Base-by-base conservation (phyloP, 2,797 vertebrate species). In the Bradypodion pumilum region DNA sequence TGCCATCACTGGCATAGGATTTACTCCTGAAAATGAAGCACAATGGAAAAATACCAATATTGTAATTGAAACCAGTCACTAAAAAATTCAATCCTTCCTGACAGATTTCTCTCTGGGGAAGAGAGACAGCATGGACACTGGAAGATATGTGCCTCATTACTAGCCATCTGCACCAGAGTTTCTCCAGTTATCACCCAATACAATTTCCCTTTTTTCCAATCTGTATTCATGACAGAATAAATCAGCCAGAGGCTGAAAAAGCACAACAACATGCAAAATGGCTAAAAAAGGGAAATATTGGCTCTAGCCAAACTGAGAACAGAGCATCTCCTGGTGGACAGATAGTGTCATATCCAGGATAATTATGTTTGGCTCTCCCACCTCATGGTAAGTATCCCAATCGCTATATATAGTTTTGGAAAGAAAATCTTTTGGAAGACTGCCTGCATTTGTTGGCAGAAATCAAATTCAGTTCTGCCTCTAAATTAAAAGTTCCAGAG, bases 321-420 rank as follows among this genome's bases (percentile, higher is more conserved):
- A 75, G 35, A 75, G 40, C 62, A 83, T 73, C 73, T 56, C 81
- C 81, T 83, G 62, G 44, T 83, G 81, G 81, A 68, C 21, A 76
- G 73, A 83, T 66, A 56, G 75, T 56, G 46, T 40, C 62, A 75
- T 66, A 59, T 65, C 32, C 46, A 74, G 42, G 10, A 46, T 74
- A 49, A 82, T 74, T 10, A 16, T 27, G 40, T 49, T n/a, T 40
- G 8, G 25, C 27, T 15, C 16, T 74, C 8, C 23, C 13, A 74
- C 65, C 40, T 65, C 21, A n/a, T 27, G 23, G 56, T 21, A 4
- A 56, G 13, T 15, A 5, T 66, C 29, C 46, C 9, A 23, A 16
- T 52, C 40, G 8, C 62, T 74, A 37, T 72, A 74, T 21, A 49
- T 7, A 7, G 40, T 66, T 32, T 8, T 23, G 52, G 74, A 74